These are phyloP conservation scores for Melanocharis versteri DNA, from an alignment of 2,113 vertebrate genomes.

Conservation along the genomic window DNA sequence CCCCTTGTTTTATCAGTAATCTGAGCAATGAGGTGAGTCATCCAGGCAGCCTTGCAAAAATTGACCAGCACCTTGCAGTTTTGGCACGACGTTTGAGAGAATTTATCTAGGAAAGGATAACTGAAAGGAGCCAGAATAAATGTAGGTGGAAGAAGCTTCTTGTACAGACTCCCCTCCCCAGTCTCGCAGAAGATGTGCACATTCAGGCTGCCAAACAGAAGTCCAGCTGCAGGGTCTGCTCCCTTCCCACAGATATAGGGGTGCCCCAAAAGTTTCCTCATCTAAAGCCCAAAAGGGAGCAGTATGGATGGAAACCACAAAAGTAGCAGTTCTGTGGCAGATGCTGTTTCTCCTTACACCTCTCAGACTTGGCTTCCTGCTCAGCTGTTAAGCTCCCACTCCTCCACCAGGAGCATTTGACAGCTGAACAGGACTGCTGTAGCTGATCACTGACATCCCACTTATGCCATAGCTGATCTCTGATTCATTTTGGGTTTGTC, in stretches of 20 bases:
- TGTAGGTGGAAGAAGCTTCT: background rate
- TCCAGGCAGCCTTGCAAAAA: background rate
- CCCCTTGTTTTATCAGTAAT: background rate
- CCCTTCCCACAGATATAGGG: background rate
- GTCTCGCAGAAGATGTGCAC: background rate
- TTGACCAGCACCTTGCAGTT: conserved; percentile 9
- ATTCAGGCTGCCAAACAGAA: background rate
- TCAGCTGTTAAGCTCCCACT: background rate
- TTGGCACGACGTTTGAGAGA: background rate
- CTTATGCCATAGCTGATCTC: background rate
- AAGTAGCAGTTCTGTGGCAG: background rate
- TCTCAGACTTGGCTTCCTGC: background rate
- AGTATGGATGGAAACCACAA: background rate
- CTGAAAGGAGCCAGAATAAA: background rate
- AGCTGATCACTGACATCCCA: background rate
- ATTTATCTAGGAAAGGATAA: conserved; percentile 10
- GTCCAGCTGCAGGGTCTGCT: background rate
- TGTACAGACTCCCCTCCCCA: background rate
- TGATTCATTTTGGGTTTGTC: background rate
- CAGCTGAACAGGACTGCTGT: background rate
- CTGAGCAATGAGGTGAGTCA: conserved; percentile 1
- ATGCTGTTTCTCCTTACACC: background rate
- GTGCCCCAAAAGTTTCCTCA: background rate
- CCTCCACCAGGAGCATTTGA: background rate
- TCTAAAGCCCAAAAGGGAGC: background rate